Percentiles rank a stretch among this genome's conserved stretches.
Evolutionary conservation across 2,888 invertebrate species (phyloP).

Genomic region (Cosmorhoe ocellata): DNA sequence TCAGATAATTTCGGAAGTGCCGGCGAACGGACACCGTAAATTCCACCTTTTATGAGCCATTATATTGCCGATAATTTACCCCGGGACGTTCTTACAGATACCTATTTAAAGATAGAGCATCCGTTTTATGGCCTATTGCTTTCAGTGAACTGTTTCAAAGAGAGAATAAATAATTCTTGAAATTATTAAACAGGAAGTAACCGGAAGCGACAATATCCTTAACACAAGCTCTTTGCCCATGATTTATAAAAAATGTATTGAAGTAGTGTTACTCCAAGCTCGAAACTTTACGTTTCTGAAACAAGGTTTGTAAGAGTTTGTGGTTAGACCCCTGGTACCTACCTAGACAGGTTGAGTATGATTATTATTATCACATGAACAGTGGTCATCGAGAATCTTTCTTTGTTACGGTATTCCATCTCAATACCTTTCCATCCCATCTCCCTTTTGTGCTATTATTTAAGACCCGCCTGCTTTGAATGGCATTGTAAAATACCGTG

Average conservation of each 20-base stretch:
- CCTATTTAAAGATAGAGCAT: constrained; percentile 46
- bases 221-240: too few species aligned
- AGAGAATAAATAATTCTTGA: too few species aligned
- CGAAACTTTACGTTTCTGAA: too few species aligned
- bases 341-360: neutral
- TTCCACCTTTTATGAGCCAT: constrained; percentile 71
- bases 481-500: constrained; percentile 9
- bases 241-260: too few species aligned
- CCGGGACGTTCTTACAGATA: constrained; percentile 43
- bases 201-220: neutral
- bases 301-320: too few species aligned
- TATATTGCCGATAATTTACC: constrained; percentile 63
- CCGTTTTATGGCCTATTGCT: constrained; percentile 33
- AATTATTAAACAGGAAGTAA: neutral
- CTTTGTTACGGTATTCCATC: neutral
- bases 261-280: too few species aligned
- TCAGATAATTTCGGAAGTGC: constrained; percentile 62
- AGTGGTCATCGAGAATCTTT: neutral
- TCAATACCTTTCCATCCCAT: too few species aligned
- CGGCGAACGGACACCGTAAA: constrained; percentile 59
- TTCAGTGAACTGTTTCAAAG: constrained; percentile 10
- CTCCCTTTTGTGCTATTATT: neutral
- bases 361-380: neutral
- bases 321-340: too few species aligned
- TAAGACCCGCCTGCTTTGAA: constrained; percentile 1